Percentiles rank a stretch among this genome's conserved stretches.
Evolutionary conservation across 2,113 vertebrate species (phyloP).

Genomic region (Proterorhinus semilunaris): DNA sequence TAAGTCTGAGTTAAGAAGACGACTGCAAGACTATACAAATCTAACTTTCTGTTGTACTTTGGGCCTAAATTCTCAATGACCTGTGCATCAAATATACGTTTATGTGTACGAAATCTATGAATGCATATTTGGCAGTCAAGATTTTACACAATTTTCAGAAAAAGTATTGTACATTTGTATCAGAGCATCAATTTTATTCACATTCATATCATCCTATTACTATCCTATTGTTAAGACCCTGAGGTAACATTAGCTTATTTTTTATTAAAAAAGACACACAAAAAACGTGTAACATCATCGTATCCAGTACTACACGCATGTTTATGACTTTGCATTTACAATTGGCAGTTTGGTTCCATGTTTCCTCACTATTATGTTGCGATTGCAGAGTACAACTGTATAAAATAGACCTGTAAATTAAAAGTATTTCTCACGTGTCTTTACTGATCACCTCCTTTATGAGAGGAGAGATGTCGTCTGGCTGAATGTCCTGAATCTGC

Average conservation of each 20-base stretch:
- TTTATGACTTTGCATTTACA: too few relatives aligned
- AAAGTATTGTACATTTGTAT: too few relatives aligned
- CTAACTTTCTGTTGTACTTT: too few relatives aligned
- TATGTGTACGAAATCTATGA: too few relatives aligned
- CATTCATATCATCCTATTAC: not conserved
- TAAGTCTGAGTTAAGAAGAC: not conserved
- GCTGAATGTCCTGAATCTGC: constrained; percentile 76
- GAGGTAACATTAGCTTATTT: not conserved
- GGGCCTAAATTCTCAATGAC: too few relatives aligned
- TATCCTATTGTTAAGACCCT: too few relatives aligned
- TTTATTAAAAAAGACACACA: not conserved
- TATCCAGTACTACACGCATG: not conserved
- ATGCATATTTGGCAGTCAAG: too few relatives aligned
- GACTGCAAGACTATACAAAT: not conserved
- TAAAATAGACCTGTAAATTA: not conserved
- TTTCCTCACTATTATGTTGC: not conserved
- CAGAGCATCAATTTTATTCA: too few relatives aligned
- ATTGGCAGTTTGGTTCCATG: not conserved
- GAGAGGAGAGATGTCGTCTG: constrained; percentile 67
- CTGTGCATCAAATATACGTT: too few relatives aligned
- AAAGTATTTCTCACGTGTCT: not conserved
- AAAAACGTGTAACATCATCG: not conserved
- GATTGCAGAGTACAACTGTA: not conserved
- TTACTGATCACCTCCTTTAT: constrained; percentile 78
- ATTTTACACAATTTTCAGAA: too few relatives aligned